phyloP scores from a whole-genome alignment of 2,888 invertebrate species.

The Leptopilina myrica region DNA sequence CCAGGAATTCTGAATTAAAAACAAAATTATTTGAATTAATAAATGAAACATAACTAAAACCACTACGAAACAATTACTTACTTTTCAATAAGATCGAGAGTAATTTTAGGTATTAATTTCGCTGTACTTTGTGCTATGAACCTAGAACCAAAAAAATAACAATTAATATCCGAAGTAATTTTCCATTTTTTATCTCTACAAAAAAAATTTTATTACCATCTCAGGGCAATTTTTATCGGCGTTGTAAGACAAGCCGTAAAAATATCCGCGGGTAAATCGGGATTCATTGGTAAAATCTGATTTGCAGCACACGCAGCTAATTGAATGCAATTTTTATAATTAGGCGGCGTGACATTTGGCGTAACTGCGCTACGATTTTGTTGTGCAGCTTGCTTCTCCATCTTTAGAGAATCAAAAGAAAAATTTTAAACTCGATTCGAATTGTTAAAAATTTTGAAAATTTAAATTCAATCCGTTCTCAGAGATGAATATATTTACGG shows the following conservation, averaged over 20 bases:
- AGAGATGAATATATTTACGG: no score
- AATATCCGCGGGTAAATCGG: conserved; percentile 97
- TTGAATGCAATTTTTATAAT: conserved; percentile 95
- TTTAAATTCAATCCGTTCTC: no score
- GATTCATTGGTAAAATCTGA: conserved; percentile 97
- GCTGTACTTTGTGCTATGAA: conserved; percentile 92
- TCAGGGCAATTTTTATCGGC: conserved; percentile 96
- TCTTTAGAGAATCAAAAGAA: conserved; percentile 56
- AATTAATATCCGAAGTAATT: no score
- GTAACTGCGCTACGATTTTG: conserved; percentile 72
- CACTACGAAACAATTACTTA: conserved; percentile 75
- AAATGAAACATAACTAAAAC: conserved; percentile 21
- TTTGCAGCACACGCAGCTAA: conserved; percentile 96
- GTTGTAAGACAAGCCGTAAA: conserved; percentile 99
- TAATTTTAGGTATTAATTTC: conserved; percentile 88
- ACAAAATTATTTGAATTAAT: conserved; percentile 45
- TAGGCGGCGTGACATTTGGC: conserved; percentile 77
- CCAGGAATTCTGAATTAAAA: conserved; percentile 89
- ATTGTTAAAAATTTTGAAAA: no score
- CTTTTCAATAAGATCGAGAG: conserved; percentile 94
- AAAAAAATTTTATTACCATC: conserved; percentile 82
- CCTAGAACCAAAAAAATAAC: conserved; percentile 68
- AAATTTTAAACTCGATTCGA: no score
- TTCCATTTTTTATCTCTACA: neutral
- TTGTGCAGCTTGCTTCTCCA: conserved; percentile 71